These are phyloP conservation scores for Lepisosteus oculatus DNA, from an alignment of 2,113 vertebrate species.

Conservation along the genomic window DNA sequence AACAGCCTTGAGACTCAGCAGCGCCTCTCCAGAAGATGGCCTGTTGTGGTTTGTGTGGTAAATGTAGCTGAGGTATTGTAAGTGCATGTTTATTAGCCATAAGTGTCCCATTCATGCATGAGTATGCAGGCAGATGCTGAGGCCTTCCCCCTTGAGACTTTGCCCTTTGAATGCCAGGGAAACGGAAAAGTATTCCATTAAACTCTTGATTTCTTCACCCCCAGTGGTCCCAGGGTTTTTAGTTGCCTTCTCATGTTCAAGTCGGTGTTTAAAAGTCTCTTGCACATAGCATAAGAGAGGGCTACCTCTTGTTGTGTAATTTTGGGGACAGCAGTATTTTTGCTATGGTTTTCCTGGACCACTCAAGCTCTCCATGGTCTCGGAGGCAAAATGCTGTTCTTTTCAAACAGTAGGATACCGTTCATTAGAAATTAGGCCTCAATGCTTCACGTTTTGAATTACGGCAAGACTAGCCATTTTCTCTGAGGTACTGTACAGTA, in stretches of 20 bases:
- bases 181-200: conserved; percentile 14
- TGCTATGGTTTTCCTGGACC: no score
- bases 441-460: no score
- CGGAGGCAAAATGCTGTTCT: no score
- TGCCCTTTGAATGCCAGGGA: conserved; percentile 15
- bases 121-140: conserved; percentile 6
- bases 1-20: background rate
- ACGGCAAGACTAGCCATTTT: no score
- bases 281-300: no score
- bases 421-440: no score
- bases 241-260: conserved; percentile 10
- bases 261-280: background rate
- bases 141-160: conserved; percentile 1
- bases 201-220: background rate
- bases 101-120: conserved; percentile 15
- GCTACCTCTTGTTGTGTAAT: no score
- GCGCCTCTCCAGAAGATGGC: background rate
- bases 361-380: no score
- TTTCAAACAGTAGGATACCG: no score
- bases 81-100: conserved; percentile 17
- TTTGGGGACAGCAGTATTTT: no score
- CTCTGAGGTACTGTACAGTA: no score
- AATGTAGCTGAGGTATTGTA: background rate
- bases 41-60: background rate
- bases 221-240: background rate